Percentiles rank a stretch among this genome's conserved stretches.
Conservation (phyloP, 2,888 invertebrate genomes). For the Hyppa rectilinea region DNA sequence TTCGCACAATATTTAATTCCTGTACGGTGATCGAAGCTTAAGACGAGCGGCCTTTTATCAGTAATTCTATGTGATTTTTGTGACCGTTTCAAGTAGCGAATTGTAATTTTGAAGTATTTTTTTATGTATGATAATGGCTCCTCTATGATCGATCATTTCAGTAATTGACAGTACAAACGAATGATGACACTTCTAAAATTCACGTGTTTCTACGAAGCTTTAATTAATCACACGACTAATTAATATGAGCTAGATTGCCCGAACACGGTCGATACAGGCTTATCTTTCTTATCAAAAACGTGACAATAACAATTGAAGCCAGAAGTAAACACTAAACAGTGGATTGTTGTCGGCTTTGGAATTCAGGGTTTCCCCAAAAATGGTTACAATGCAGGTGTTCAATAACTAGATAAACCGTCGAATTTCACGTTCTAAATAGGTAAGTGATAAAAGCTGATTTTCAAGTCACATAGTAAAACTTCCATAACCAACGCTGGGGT, state of each 20-base stretch:
- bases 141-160: no score
- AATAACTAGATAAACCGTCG: background rate
- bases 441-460: no score
- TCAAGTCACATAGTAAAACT: background rate
- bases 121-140: no score
- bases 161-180: no score
- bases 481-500: no score
- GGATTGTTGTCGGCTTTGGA: background rate
- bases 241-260: conserved; percentile 17
- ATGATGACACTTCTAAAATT: background rate
- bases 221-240: conserved; percentile 20
- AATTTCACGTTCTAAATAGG: background rate
- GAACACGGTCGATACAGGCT: background rate
- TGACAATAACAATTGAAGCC: conserved; percentile 15
- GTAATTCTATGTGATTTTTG: no score
- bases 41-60: no score
- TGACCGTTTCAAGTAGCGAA: no score
- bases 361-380: background rate
- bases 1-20: no score
- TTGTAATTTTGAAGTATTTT: no score
- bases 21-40: no score
- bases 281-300: conserved; percentile 32
- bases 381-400: background rate
- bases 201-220: conserved; percentile 10
- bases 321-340: conserved; percentile 10